phyloP scores from a whole-genome alignment of 2,113 vertebrate genomes.

The Gadus chalcogrammus region DNA sequence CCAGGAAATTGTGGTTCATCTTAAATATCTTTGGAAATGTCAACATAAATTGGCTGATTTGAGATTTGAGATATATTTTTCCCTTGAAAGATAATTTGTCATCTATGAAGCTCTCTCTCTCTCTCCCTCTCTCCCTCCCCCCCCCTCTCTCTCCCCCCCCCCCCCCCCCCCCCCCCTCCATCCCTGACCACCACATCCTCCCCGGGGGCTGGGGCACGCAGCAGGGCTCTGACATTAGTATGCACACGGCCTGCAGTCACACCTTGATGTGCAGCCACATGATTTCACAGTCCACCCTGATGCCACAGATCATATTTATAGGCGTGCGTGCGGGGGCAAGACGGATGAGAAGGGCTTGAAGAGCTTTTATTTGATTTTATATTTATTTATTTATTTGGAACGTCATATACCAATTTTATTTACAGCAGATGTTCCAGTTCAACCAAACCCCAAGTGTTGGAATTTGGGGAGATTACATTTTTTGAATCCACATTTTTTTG shows the following conservation, averaged over 20 bases:
- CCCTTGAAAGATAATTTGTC: background rate
- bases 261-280: constrained; percentile 73
- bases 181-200: background rate
- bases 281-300: constrained; percentile 75
- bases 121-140: no score
- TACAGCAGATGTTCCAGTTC: no score
- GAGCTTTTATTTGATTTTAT: constrained; percentile 55
- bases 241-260: constrained; percentile 64
- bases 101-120: background rate
- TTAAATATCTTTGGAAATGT: constrained; percentile 20
- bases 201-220: constrained; percentile 26
- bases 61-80: no score
- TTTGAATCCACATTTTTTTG: no score
- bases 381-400: constrained; percentile 11
- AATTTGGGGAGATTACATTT: no score
- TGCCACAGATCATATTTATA: constrained; percentile 73
- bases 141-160: background rate
- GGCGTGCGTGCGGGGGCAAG: constrained; percentile 63
- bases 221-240: constrained; percentile 61
- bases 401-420: no score
- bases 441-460: no score
- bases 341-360: constrained; percentile 61
- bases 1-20: constrained; percentile 24
- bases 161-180: background rate
- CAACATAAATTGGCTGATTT: background rate